phyloP scores from a whole-genome alignment of 2,888 invertebrate genomes.

The Lochmaea capreae region DNA sequence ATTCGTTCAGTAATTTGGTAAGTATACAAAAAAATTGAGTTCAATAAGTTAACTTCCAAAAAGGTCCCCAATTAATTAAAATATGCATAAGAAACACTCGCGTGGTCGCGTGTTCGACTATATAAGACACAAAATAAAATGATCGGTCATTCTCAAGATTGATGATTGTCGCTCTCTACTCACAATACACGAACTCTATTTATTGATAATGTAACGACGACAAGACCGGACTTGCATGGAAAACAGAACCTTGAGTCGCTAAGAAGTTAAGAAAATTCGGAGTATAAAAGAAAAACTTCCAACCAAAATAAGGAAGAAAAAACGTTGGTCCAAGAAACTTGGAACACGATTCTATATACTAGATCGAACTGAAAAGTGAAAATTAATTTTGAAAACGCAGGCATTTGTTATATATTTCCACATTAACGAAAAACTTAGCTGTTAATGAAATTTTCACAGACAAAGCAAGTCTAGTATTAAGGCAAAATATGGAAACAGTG shows the following conservation, averaged over 20 bases:
- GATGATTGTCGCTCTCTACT: slow-evolving; percentile 55
- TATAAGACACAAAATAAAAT: slow-evolving; percentile 59
- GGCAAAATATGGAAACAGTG: too few relatives aligned
- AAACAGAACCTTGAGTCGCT: neutral
- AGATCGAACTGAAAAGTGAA: too few relatives aligned
- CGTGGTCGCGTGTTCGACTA: slow-evolving; percentile 53
- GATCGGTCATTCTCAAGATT: slow-evolving; percentile 62
- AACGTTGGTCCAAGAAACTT: too few relatives aligned
- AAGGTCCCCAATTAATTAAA: slow-evolving; percentile 39
- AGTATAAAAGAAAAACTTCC: too few relatives aligned
- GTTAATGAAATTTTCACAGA: too few relatives aligned
- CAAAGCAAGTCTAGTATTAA: too few relatives aligned
- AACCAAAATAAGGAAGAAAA: too few relatives aligned
- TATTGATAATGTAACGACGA: slow-evolving; percentile 34
- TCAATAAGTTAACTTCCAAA: slow-evolving; percentile 14
- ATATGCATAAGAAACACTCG: slow-evolving; percentile 39
- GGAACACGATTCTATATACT: too few relatives aligned
- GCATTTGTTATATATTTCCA: too few relatives aligned
- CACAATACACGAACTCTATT: slow-evolving; percentile 59
- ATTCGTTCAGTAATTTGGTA: neutral
- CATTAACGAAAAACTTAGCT: too few relatives aligned
- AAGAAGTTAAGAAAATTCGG: neutral
- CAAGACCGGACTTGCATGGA: slow-evolving; percentile 17
- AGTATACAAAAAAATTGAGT: slow-evolving; percentile 6
- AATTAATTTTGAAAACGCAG: too few relatives aligned